phyloP scores from a whole-genome alignment of 1,140 invertebrate genomes.

The Eueides isabella region DNA sequence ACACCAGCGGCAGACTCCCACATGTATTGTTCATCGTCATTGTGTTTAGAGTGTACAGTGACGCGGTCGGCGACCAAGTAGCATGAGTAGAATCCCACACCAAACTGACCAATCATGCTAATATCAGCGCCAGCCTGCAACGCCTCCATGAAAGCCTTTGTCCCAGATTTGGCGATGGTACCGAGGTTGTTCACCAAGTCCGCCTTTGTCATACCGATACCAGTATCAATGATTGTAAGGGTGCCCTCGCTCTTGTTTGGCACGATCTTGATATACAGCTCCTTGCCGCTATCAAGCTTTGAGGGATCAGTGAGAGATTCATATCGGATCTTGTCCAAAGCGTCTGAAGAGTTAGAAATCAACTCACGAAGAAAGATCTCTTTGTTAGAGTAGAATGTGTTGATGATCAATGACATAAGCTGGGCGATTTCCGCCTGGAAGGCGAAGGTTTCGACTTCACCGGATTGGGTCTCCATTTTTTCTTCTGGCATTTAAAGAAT shows the following conservation, averaged over 20 bases:
- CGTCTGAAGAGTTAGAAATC: conserved; percentile 96
- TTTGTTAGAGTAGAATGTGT: conserved; percentile 99
- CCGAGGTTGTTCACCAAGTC: conserved; percentile 97
- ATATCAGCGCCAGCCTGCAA: conserved; percentile 97
- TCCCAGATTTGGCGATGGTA: conserved; percentile 98
- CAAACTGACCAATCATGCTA: conserved; percentile 98
- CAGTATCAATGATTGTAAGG: conserved; percentile 95
- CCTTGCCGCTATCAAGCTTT: conserved; percentile 93
- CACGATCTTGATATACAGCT: conserved; percentile 95
- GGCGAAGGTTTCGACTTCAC: conserved; percentile 89
- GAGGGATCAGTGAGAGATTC: conserved; percentile 95
- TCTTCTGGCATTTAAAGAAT: conserved; percentile 85
- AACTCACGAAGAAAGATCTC: conserved; percentile 99
- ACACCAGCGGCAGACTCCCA: conserved; percentile 98
- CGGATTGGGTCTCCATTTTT: conserved; percentile 78
- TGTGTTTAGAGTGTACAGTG: conserved; percentile 96
- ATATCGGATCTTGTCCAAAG: conserved; percentile 90
- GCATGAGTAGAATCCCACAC: conserved; percentile 99
- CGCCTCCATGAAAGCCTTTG: conserved; percentile 98
- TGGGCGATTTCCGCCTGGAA: conserved; percentile 98
- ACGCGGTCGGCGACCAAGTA: conserved; percentile 98
- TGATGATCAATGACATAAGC: conserved; percentile 99
- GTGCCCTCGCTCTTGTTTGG: conserved; percentile 95
- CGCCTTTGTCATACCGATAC: conserved; percentile 98
- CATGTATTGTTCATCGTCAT: conserved; percentile 96